Conservation (phyloP, 2,797 vertebrate genomes). For the Saxicola maurus region DNA sequence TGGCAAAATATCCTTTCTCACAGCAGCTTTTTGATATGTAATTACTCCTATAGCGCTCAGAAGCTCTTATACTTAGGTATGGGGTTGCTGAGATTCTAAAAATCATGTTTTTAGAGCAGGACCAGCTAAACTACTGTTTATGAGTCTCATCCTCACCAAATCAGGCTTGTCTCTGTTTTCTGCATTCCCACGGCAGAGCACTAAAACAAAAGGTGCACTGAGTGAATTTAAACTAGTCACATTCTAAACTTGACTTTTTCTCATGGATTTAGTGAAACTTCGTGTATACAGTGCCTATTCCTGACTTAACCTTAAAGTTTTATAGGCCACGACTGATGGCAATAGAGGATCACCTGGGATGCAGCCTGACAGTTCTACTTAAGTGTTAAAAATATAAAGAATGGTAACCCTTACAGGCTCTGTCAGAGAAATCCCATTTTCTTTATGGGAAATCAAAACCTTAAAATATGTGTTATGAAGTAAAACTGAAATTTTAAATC, state of each 20-base stretch:
- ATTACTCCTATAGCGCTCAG: background rate
- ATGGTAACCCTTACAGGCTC: slow-evolving; percentile 30
- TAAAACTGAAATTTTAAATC: slow-evolving; percentile 59
- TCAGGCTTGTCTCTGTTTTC: background rate
- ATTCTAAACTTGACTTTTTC: background rate
- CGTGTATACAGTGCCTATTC: background rate
- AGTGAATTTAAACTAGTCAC: background rate
- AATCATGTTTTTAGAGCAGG: fast-evolving
- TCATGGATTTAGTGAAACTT: background rate
- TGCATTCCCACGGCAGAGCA: background rate
- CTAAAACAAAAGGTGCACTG: background rate
- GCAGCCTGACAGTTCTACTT: slow-evolving; percentile 47
- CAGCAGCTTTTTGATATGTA: background rate
- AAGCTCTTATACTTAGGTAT: background rate
- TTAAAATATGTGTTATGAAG: slow-evolving; percentile 35
- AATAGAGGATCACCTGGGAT: slow-evolving; percentile 37
- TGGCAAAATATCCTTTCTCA: background rate
- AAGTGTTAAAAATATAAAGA: slow-evolving; percentile 52
- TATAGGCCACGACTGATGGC: background rate
- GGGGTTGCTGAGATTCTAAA: background rate
- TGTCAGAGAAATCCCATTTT: slow-evolving; percentile 57
- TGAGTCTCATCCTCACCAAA: background rate
- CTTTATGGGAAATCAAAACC: slow-evolving; percentile 55
- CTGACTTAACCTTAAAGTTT: slow-evolving; percentile 37
- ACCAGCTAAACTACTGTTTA: background rate